Conservation (phyloP, 2,888 invertebrate genomes). For the Cepaea hortensis region DNA sequence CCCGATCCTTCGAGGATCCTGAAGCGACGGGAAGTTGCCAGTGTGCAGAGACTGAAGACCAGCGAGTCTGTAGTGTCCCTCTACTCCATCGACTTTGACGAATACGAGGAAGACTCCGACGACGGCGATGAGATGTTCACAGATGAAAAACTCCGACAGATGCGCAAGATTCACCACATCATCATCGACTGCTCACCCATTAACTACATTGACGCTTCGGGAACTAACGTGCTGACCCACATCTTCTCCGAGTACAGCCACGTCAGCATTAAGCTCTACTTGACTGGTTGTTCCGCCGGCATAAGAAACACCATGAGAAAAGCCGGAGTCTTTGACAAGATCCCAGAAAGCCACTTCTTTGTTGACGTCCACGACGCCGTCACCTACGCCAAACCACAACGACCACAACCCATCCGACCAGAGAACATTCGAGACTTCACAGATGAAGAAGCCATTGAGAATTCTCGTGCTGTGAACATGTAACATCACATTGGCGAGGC, state of each 20-base stretch:
- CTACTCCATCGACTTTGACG: conserved; percentile 43
- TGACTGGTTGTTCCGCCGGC: conserved; percentile 61
- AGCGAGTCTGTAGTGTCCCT: conserved; percentile 39
- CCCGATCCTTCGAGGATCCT: not conserved
- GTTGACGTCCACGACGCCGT: conserved; percentile 64
- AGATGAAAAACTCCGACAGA: conserved; percentile 62
- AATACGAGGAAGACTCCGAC: conserved; percentile 60
- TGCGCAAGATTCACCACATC: conserved; percentile 67
- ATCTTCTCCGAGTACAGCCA: conserved; percentile 67
- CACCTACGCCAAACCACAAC: conserved; percentile 61
- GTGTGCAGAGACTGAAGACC: not conserved
- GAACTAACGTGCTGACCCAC: conserved; percentile 66
- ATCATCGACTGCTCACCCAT: conserved; percentile 66
- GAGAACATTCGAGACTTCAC: conserved; percentile 63
- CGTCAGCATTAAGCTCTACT: conserved; percentile 66
- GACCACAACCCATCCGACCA: conserved; percentile 57
- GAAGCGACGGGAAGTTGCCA: conserved; percentile 11
- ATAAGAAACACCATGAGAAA: conserved; percentile 64
- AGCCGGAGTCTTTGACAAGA: conserved; percentile 64
- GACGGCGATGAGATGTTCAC: conserved; percentile 62
- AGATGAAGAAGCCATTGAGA: conserved; percentile 67
- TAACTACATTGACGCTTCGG: conserved; percentile 69
- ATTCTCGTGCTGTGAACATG: conserved; percentile 58
- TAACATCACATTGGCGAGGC: not conserved
- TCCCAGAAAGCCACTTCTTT: conserved; percentile 62